Evolutionary conservation across 2,113 vertebrate genomes (phyloP), one percentile per base, ranked within the genome.

Genomic region (Xenus cinereus): DNA sequence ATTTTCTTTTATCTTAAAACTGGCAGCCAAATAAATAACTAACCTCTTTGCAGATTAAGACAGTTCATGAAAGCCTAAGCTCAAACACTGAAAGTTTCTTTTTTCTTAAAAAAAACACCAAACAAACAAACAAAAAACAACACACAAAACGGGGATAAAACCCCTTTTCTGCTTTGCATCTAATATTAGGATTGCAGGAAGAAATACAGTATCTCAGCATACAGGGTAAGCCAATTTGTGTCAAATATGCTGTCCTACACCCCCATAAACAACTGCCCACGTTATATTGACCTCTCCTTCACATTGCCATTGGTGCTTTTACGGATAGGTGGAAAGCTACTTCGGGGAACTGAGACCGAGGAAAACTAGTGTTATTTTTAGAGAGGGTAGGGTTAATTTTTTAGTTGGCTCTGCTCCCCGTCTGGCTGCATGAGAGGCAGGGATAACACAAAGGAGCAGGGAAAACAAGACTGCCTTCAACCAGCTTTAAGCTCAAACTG

Each of bases 371-470:
- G 14, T 26, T 91, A 37, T 66, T 86, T 93, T 77, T 45, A 89
- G 86, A 81, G 50, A 95, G 28, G 32, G 13, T 54, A 96, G 79
- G 75, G 95, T 95, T 95, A 96, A 95, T 26, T 92, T 93, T 90
- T 71, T 32, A 84, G 68, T 19, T 95, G 95, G 94, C 86, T 94
- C 68, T 71, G 51, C 46, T 89, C 76, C 46, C 83, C 84, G 54
- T 84, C 68, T 95, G 91, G 64, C 93, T 95, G 76, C 51, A 67
- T 14, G 43, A 93, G 73, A 95, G 39, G 73, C 68, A 90, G 68
- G 86, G 76, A 77, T 95, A 95, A 46, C 80, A 84, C 72, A 90
- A 33, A 50, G 39, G 73, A 95, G 56, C 9, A 75, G 77, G n/a
- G 84, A 95, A 95, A 94, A 90, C n/a, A 67, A 81, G 80, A 48